Evolutionary conservation across 2,888 invertebrate genomes (phyloP).

Genomic region (Cataglyphis altisquamis): DNA sequence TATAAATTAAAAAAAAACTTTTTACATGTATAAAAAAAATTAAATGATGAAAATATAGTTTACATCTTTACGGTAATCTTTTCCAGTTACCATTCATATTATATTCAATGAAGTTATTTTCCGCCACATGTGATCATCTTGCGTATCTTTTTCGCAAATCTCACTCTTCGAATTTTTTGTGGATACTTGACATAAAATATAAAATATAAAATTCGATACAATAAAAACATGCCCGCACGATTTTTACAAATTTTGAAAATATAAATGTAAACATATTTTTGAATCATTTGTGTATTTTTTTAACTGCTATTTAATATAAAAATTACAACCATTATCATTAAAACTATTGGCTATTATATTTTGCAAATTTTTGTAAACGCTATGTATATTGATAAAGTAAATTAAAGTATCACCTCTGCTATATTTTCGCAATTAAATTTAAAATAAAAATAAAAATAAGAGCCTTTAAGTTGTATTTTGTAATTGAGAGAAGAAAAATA

Average conservation of each 20-base stretch:
- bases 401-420: not conserved
- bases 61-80: not conserved
- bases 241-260: not conserved
- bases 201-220: constrained; percentile 1
- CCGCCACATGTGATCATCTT: not conserved
- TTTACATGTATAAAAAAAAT: constrained; percentile 1
- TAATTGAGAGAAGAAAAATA: not conserved
- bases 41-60: constrained; percentile 1
- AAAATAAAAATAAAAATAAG: constrained; percentile 16
- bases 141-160: not conserved
- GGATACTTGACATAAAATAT: not conserved
- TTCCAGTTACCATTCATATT: constrained; percentile 19
- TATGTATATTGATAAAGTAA: not conserved
- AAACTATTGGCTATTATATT: not conserved
- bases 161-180: not conserved
- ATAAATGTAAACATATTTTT: not conserved
- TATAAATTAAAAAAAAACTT: not conserved
- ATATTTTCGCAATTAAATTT: not conserved
- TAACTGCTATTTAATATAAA: not conserved
- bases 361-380: not conserved
- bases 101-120: constrained; percentile 1
- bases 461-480: not conserved
- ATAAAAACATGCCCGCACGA: not conserved
- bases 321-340: not conserved
- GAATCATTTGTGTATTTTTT: not conserved